These are phyloP conservation scores for Delphinus delphis DNA, from an alignment of 2,113 vertebrate species.

Conservation along the genomic window DNA sequence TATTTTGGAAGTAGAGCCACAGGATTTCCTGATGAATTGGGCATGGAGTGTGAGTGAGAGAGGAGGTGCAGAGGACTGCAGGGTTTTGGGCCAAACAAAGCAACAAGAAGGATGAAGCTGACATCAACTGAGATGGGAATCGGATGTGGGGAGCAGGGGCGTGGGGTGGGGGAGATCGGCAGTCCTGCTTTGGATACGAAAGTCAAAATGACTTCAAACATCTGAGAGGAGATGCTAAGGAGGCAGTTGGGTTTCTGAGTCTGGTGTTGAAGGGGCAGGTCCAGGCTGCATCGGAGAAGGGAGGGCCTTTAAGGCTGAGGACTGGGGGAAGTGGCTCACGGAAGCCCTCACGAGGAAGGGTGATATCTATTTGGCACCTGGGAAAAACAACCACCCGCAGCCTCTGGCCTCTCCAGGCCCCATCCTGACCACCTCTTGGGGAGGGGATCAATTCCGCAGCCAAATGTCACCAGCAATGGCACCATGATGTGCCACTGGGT, in stretches of 20 bases:
- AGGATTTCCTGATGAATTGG: background rate
- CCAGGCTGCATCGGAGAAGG: background rate
- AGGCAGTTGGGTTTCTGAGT: background rate
- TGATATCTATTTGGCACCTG: no score
- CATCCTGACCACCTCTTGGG: background rate
- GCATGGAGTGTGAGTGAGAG: background rate
- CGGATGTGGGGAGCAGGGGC: background rate
- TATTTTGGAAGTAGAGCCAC: background rate
- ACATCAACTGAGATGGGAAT: background rate
- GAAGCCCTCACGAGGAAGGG: background rate
- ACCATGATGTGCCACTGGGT: fast-evolving
- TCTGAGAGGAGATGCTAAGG: background rate
- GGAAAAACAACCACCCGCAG: background rate
- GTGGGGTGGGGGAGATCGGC: background rate
- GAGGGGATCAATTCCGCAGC: background rate
- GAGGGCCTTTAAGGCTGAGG: background rate
- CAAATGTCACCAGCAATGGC: background rate
- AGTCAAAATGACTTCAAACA: background rate
- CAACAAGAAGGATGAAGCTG: background rate
- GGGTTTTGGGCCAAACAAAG: background rate
- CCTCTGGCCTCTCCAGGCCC: background rate
- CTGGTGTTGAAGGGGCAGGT: background rate
- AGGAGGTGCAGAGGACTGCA: background rate
- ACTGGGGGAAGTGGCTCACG: background rate
- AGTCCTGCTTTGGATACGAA: background rate